phyloP scores from a whole-genome alignment of 2,113 vertebrate species.

The Synodontis membranacea region DNA sequence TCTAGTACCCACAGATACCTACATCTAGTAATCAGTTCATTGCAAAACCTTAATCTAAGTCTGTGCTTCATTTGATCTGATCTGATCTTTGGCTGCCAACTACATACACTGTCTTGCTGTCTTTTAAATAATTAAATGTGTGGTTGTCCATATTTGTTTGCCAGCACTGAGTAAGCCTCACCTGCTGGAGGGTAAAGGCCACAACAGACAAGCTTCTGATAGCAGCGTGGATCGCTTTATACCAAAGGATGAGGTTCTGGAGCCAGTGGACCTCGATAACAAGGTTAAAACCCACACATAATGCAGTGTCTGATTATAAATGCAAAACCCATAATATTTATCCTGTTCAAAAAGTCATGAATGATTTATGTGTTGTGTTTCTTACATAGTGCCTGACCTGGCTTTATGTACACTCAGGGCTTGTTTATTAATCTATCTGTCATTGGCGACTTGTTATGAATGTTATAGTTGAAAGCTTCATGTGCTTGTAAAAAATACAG shows the following conservation, averaged over 20 bases:
- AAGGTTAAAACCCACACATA: conserved; percentile 73
- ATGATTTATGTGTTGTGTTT: neutral
- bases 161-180: conserved; percentile 86
- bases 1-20: neutral
- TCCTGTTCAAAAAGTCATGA: neutral
- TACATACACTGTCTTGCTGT: neutral
- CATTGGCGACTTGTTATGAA: neutral
- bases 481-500: neutral
- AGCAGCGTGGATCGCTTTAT: conserved; percentile 83
- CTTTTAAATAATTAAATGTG: neutral
- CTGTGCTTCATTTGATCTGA: neutral
- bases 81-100: neutral
- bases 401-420: neutral
- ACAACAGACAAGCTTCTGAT: conserved; percentile 88
- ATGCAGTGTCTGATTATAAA: neutral
- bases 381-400: neutral
- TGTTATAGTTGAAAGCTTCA: neutral
- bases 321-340: neutral
- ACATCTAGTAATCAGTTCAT: neutral
- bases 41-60: neutral
- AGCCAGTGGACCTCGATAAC: conserved; percentile 79
- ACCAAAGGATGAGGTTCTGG: conserved; percentile 82
- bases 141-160: conserved; percentile 16
- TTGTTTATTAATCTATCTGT: neutral
- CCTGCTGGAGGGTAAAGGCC: conserved; percentile 78